Conservation (phyloP, 2,888 invertebrate genomes). For the Xylocampa areola region DNA sequence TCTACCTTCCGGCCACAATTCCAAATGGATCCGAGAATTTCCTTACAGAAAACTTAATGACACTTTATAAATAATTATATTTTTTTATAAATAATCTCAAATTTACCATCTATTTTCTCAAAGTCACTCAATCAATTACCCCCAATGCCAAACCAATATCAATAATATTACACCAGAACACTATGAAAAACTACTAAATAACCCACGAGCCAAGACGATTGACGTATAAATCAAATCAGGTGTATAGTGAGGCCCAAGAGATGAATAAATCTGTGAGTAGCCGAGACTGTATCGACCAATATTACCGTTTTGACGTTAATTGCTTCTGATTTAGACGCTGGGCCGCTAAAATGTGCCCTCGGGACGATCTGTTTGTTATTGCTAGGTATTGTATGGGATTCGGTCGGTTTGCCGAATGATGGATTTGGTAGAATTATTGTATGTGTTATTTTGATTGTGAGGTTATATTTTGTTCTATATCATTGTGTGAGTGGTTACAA, state of each 20-base stretch:
- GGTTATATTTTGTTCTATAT: too few species aligned
- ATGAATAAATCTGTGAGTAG: slow-evolving; percentile 78
- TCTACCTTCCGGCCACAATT: too few species aligned
- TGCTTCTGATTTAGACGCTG: slow-evolving; percentile 77
- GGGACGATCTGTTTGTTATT: slow-evolving; percentile 43
- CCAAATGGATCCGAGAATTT: too few species aligned
- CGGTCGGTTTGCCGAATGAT: slow-evolving; percentile 27
- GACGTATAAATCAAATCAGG: slow-evolving; percentile 61
- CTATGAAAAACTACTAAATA: slow-evolving; percentile 57
- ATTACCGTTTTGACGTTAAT: slow-evolving; percentile 84
- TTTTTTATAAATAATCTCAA: too few species aligned
- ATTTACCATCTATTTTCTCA: too few species aligned
- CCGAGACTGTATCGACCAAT: slow-evolving; percentile 73
- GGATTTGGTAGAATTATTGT: slow-evolving; percentile 13
- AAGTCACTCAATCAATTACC: slow-evolving; percentile 36
- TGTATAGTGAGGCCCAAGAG: slow-evolving; percentile 57
- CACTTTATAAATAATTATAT: too few species aligned
- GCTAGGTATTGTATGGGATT: slow-evolving; percentile 12
- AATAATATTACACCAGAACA: slow-evolving; percentile 27
- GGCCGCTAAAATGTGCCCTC: slow-evolving; percentile 71
- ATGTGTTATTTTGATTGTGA: background rate
- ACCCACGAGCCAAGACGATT: slow-evolving; percentile 53
- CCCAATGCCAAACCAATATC: slow-evolving; percentile 16
- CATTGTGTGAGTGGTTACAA: too few species aligned
- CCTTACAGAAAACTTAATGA: too few species aligned